Conservation (phyloP, 2,888 invertebrate species). For the Campoplex capitator region DNA sequence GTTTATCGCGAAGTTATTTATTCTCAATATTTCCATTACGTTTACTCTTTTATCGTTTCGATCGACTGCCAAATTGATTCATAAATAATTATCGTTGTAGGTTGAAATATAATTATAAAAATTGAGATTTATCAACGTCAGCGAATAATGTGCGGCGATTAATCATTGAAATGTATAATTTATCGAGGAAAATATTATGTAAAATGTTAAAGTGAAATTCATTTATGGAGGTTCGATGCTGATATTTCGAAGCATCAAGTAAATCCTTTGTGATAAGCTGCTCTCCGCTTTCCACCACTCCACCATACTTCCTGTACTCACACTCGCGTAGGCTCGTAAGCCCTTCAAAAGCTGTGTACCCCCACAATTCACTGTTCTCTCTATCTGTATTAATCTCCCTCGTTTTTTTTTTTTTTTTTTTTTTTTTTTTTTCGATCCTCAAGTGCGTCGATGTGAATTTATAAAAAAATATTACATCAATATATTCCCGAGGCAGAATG, state of each 20-base stretch:
- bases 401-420: constrained; percentile 22
- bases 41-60: neutral
- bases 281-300: constrained; percentile 28
- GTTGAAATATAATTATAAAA: neutral
- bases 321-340: constrained; percentile 40
- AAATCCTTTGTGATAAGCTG: constrained; percentile 58
- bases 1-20: no score
- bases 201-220: constrained; percentile 56
- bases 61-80: neutral
- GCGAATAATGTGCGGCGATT: constrained; percentile 11
- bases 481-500: constrained; percentile 1
- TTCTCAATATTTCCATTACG: neutral
- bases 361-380: constrained; percentile 24
- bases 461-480: constrained; percentile 33
- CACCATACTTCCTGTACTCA: neutral
- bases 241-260: constrained; percentile 28
- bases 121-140: neutral
- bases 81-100: neutral
- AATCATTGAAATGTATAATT: constrained; percentile 39
- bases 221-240: constrained; percentile 46
- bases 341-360: constrained; percentile 46
- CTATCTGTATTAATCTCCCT: constrained; percentile 21
- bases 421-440: constrained; percentile 4
- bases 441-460: constrained; percentile 33
- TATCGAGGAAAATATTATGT: constrained; percentile 41